Percentiles rank a stretch among this genome's conserved stretches.
Evolutionary conservation across 2,888 invertebrate genomes (phyloP).

Genomic region (Ophion obscuratus): DNA sequence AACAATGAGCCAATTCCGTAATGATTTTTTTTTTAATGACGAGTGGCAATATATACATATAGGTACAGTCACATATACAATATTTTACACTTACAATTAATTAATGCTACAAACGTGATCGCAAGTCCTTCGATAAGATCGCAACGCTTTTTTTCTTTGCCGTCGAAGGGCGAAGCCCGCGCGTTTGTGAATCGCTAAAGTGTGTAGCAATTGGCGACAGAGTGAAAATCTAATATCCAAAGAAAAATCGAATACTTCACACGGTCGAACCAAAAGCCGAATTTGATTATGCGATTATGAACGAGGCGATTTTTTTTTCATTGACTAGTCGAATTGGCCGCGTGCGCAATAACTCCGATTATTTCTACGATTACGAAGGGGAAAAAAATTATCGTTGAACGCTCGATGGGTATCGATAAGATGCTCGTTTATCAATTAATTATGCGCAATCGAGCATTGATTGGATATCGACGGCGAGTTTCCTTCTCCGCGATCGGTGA

Average conservation of each 20-base stretch:
- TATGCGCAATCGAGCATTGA: constrained; percentile 1
- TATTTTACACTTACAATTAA: constrained; percentile 75
- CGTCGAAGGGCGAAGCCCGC: constrained; percentile 1
- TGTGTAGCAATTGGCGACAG: constrained; percentile 11
- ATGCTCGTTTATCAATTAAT: constrained; percentile 1
- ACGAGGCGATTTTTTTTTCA: constrained; percentile 1
- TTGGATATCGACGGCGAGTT: constrained; percentile 41
- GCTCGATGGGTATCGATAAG: background rate
- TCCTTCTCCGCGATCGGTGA: constrained; percentile 25
- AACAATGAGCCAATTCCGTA: constrained; percentile 45
- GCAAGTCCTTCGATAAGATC: constrained; percentile 46
- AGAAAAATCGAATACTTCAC: constrained; percentile 9
- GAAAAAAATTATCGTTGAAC: background rate
- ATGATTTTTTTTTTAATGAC: constrained; percentile 74
- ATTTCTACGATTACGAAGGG: constrained; percentile 20
- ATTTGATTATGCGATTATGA: background rate
- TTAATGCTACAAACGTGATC: constrained; percentile 57
- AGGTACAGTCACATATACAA: constrained; percentile 80
- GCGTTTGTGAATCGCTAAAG: constrained; percentile 12
- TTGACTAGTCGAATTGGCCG: constrained; percentile 59
- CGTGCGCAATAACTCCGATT: constrained; percentile 20
- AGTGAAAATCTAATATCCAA: constrained; percentile 24
- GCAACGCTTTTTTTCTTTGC: constrained; percentile 54
- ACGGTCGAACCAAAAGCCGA: background rate
- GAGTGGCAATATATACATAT: constrained; percentile 77